phyloP scores from a whole-genome alignment of 2,888 invertebrate genomes.

The Taenaris catops region DNA sequence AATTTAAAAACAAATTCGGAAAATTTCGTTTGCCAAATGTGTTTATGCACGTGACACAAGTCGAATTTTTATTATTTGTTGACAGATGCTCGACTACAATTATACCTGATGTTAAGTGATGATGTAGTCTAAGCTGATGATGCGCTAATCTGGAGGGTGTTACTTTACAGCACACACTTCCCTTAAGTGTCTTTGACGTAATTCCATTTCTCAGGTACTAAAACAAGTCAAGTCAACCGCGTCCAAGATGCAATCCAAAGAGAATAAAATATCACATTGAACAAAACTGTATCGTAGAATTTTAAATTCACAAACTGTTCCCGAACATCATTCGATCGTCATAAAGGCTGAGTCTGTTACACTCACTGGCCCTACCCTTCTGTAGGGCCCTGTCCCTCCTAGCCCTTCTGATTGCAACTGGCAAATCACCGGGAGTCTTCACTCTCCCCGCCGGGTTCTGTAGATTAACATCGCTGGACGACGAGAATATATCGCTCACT shows the following conservation, averaged over 20 bases:
- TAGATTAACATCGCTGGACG: conserved; percentile 82
- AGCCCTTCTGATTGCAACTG: conserved; percentile 86
- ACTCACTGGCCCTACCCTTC: conserved; percentile 61
- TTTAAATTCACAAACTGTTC: conserved; percentile 55
- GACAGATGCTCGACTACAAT: too few species aligned
- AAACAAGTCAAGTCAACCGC: conserved; percentile 17
- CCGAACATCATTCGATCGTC: conserved; percentile 93
- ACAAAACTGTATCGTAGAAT: conserved; percentile 16
- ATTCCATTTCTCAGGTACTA: too few species aligned
- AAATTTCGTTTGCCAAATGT: too few species aligned
- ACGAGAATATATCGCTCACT: conserved; percentile 87
- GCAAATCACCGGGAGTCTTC: conserved; percentile 91
- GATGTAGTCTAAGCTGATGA: too few species aligned
- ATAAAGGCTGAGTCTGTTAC: conserved; percentile 90
- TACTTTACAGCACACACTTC: too few species aligned
- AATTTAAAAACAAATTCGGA: too few species aligned
- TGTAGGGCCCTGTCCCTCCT: conserved; percentile 81
- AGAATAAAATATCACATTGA: conserved; percentile 28
- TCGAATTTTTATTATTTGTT: too few species aligned
- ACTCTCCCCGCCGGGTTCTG: conserved; percentile 88
- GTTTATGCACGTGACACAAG: too few species aligned
- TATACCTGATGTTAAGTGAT: too few species aligned
- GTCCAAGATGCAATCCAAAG: conserved; percentile 22
- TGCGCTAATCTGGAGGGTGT: too few species aligned
- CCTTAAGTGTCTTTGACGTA: too few species aligned